Conservation (phyloP, 2,113 vertebrate genomes). For the Tichodroma muraria region DNA sequence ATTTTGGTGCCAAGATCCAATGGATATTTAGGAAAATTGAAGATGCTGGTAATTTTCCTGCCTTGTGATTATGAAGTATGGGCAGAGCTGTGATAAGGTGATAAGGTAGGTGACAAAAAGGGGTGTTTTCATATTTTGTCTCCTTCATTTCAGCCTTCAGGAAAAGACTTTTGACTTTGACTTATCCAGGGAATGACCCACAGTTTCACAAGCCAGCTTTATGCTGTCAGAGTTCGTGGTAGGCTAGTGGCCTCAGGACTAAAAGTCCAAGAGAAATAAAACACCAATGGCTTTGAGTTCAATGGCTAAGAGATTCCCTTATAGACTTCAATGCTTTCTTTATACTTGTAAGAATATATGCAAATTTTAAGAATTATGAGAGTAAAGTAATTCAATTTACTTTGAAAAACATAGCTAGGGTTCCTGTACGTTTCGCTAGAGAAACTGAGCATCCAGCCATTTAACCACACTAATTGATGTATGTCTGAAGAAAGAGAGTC, state of each 20-base stretch:
- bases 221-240: not conserved
- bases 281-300: not conserved
- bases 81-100: not conserved
- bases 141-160: not conserved
- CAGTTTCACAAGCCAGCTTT: not conserved
- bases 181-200: not conserved
- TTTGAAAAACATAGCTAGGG: not conserved
- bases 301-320: not conserved
- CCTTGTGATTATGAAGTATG: not conserved
- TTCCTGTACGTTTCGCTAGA: not conserved
- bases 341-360: not conserved
- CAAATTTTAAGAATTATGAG: not conserved
- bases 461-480: not conserved
- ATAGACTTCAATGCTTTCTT: not conserved
- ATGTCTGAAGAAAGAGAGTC: not conserved
- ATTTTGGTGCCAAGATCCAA: not conserved
- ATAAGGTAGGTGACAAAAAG: not conserved
- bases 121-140: not conserved
- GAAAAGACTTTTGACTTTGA: not conserved
- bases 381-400: not conserved
- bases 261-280: not conserved
- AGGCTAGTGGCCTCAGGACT: not conserved
- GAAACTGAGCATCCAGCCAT: not conserved
- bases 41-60: not conserved
- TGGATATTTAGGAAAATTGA: not conserved